A percentile compares a stretch with the other conserved stretches of the same genome.
Conservation (phyloP, 2,797 vertebrate species). For the Takifugu ocellatus region DNA sequence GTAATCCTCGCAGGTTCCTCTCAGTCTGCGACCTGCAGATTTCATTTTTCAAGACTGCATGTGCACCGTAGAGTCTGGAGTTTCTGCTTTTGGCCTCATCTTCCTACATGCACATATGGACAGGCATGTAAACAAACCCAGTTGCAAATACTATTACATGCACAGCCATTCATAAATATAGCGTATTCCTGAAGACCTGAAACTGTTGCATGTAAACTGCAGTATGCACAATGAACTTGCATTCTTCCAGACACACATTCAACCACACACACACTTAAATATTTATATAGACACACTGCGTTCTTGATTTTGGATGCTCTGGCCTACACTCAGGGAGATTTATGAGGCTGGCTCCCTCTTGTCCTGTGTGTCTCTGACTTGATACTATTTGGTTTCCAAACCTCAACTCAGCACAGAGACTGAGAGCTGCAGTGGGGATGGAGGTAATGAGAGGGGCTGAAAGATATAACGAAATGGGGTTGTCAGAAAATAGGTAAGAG, state of each 20-base stretch:
- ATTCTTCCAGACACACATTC: background rate
- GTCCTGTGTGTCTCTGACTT: slow-evolving; percentile 63
- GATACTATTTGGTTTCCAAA: slow-evolving; percentile 68
- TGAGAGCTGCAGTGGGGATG: slow-evolving; percentile 34
- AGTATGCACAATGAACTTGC: background rate
- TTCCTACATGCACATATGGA: slow-evolving; percentile 4
- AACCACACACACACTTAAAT: slow-evolving; percentile 3
- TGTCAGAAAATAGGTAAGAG: slow-evolving; percentile 39
- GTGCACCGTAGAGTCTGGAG: slow-evolving; percentile 30
- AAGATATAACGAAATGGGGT: background rate
- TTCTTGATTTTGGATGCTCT: slow-evolving; percentile 52
- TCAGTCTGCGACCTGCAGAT: background rate
- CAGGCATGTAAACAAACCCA: background rate
- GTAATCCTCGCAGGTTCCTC: no score
- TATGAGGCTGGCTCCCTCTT: slow-evolving; percentile 64
- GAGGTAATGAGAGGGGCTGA: slow-evolving; percentile 23
- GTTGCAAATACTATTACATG: slow-evolving; percentile 2
- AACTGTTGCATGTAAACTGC: background rate
- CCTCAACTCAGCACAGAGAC: slow-evolving; percentile 62
- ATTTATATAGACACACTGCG: slow-evolving; percentile 19
- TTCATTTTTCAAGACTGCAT: slow-evolving; percentile 26
- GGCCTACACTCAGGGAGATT: slow-evolving; percentile 52
- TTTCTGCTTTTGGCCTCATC: slow-evolving; percentile 47
- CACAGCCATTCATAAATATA: slow-evolving; percentile 5
- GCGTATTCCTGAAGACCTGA: slow-evolving; percentile 1